Conservation (phyloP, 2,113 vertebrate genomes). For the Lota lota region DNA sequence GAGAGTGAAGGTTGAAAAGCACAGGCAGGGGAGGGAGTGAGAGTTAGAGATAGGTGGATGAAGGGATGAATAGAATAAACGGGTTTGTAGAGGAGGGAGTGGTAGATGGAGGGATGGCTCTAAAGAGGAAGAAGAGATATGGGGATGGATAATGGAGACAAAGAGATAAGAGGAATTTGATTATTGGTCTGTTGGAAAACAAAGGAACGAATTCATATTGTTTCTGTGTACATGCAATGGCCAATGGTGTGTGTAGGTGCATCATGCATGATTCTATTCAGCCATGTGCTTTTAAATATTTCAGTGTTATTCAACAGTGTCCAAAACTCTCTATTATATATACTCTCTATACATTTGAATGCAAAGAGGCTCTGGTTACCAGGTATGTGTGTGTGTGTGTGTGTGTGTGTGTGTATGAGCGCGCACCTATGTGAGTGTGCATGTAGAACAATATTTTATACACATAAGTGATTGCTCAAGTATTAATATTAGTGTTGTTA, state of each 20-base stretch:
- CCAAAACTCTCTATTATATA: constrained; percentile 26
- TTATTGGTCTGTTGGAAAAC: too few relatives aligned
- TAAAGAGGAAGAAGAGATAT: neutral
- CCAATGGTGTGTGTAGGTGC: neutral
- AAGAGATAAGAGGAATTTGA: too few relatives aligned
- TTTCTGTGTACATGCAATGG: too few relatives aligned
- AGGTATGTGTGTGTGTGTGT: constrained; percentile 3
- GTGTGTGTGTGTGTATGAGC: constrained; percentile 6
- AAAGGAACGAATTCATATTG: too few relatives aligned
- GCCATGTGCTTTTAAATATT: constrained; percentile 51
- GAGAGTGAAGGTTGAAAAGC: too few relatives aligned
- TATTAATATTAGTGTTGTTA: too few relatives aligned
- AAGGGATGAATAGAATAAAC: neutral
- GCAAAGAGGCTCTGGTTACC: constrained; percentile 29
- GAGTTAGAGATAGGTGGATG: neutral
- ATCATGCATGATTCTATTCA: neutral
- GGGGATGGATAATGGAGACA: neutral
- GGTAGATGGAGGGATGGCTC: neutral
- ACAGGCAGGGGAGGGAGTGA: neutral
- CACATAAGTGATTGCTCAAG: too few relatives aligned
- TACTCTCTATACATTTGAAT: constrained; percentile 16
- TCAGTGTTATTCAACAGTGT: constrained; percentile 53
- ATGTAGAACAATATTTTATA: too few relatives aligned
- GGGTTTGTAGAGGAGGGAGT: too few relatives aligned
- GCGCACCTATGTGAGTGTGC: too few relatives aligned